phyloP scores from a whole-genome alignment of 1,140 invertebrate genomes.

The Drosophila serrata region DNA sequence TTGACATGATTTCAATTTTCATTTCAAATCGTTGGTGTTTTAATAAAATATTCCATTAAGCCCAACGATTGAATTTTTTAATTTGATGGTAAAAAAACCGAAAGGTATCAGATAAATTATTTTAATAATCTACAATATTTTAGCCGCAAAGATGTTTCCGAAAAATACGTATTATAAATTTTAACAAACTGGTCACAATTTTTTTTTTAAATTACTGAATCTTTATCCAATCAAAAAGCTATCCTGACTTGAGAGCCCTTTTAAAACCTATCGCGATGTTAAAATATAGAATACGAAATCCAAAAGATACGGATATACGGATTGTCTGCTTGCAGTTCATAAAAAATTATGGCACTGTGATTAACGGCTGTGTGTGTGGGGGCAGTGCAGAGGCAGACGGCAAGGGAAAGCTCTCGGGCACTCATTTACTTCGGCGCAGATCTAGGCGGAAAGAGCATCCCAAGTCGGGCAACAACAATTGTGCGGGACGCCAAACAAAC shows the following conservation, averaged over 20 bases:
- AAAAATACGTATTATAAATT: no score
- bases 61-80: background rate
- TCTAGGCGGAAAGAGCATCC: slow-evolving; percentile 32
- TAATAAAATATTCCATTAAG: background rate
- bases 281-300: no score
- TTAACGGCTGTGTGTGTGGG: slow-evolving; percentile 29
- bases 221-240: background rate
- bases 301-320: slow-evolving; percentile 10
- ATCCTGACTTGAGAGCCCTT: background rate
- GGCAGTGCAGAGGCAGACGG: slow-evolving; percentile 1
- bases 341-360: slow-evolving; percentile 42
- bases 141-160: no score
- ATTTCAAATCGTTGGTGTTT: background rate
- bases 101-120: no score
- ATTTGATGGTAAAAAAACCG: background rate
- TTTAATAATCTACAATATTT: no score
- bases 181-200: no score
- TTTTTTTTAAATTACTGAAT: no score
- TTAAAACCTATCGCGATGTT: no score
- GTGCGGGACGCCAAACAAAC: slow-evolving; percentile 64
- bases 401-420: slow-evolving; percentile 7
- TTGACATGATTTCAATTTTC: background rate
- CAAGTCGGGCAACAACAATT: slow-evolving; percentile 45
- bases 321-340: slow-evolving; percentile 12
- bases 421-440: slow-evolving; percentile 17